These are phyloP conservation scores for Berghia stephanieae DNA, from an alignment of 1,140 invertebrate genomes.

Conservation along the genomic window DNA sequence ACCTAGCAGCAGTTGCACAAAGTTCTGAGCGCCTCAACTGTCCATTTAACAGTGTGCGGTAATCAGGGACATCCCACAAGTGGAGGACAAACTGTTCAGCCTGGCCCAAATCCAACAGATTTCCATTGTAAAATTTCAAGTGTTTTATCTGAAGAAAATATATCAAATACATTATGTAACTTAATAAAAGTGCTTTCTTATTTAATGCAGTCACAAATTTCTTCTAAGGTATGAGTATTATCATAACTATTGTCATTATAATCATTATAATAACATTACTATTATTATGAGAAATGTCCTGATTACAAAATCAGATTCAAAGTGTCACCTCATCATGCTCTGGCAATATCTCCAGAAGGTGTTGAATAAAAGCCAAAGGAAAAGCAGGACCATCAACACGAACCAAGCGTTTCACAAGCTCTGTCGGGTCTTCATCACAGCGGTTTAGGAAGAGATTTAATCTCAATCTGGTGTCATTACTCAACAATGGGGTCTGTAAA, in stretches of 20 bases:
- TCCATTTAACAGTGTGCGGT: slow-evolving; percentile 44
- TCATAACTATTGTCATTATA: not conserved
- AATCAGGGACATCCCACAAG: slow-evolving; percentile 48
- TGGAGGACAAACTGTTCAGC: slow-evolving; percentile 53
- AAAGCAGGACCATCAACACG: slow-evolving; percentile 34
- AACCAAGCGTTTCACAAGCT: slow-evolving; percentile 44
- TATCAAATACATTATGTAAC: no score
- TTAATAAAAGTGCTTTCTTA: not conserved
- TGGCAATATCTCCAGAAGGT: slow-evolving; percentile 47
- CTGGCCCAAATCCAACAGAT: slow-evolving; percentile 44
- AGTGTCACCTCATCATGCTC: slow-evolving; percentile 40
- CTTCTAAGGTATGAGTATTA: not conserved
- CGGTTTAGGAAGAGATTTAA: slow-evolving; percentile 54
- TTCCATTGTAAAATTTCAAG: slow-evolving; percentile 45
- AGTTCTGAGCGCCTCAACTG: slow-evolving; percentile 48
- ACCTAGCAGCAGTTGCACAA: slow-evolving; percentile 37
- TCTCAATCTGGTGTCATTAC: slow-evolving; percentile 37
- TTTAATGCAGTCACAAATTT: not conserved
- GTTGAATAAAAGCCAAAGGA: slow-evolving; percentile 40
- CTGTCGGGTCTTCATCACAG: slow-evolving; percentile 48
- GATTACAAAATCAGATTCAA: not conserved
- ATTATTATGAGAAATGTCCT: not conserved
- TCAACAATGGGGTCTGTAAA: slow-evolving; percentile 41
- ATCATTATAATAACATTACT: not conserved
- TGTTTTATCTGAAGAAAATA: slow-evolving; percentile 43